These are phyloP conservation scores for Okamejei kenojei DNA, from an alignment of 2,797 vertebrate species.

Conservation along the genomic window DNA sequence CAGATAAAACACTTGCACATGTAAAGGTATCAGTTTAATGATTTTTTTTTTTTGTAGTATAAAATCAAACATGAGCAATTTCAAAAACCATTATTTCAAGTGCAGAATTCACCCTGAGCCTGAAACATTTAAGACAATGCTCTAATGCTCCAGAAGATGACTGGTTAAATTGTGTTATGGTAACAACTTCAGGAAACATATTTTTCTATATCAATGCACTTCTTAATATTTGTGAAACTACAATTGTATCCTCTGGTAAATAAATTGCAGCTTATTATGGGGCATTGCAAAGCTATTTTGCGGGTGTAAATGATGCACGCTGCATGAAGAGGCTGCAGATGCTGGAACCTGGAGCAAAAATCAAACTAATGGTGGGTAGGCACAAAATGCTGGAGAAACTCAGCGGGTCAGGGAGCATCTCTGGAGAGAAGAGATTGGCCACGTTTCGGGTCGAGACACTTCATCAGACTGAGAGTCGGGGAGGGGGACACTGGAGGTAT, in stretches of 20 bases:
- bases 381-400: no score
- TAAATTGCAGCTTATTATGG: not conserved
- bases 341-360: no score
- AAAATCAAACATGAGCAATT: constrained; percentile 1
- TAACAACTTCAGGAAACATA: not conserved
- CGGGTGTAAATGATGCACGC: no score
- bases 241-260: not conserved
- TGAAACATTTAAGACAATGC: not conserved
- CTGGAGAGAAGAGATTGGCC: no score
- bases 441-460: no score
- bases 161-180: not conserved
- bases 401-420: no score
- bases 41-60: not conserved
- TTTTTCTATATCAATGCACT: not conserved
- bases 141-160: not conserved
- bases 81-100: not conserved
- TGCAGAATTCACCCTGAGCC: not conserved
- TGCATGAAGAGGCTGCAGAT: no score
- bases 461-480: no score
- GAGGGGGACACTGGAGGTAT: no score
- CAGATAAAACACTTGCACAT: not conserved
- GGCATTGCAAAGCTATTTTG: not conserved
- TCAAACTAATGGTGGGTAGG: no score
- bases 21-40: not conserved
- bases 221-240: not conserved